Percentiles rank a stretch among this genome's conserved stretches.
Conservation (phyloP, 2,797 vertebrate genomes). For the Coccyzus lansbergi region DNA sequence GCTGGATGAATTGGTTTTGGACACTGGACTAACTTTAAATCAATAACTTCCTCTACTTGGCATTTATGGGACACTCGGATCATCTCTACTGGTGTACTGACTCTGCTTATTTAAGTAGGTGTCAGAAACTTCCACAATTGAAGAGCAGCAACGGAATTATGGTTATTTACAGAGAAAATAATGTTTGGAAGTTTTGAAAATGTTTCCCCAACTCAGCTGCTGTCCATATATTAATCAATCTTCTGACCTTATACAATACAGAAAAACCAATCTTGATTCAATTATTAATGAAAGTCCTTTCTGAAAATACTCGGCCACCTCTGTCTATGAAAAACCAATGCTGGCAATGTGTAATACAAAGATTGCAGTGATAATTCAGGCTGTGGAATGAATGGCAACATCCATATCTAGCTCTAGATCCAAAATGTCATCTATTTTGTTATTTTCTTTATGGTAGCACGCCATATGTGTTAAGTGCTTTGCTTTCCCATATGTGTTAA, state of each 20-base stretch:
- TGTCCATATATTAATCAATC: background rate
- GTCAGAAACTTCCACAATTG: background rate
- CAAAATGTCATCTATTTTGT: conserved; percentile 59
- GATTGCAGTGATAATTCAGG: conserved; percentile 32
- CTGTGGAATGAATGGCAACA: conserved; percentile 26
- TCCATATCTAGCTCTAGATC: conserved; percentile 41
- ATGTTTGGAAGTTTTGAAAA: background rate
- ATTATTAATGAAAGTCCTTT: conserved; percentile 24
- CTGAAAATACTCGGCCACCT: background rate
- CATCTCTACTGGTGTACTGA: background rate
- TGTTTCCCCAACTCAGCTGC: background rate
- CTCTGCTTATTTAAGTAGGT: background rate
- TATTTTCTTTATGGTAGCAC: conserved; percentile 41
- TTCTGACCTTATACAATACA: conserved; percentile 5
- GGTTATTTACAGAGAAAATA: background rate
- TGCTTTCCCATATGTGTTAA: conserved; percentile 7
- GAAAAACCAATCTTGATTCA: conserved; percentile 19
- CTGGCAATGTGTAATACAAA: conserved; percentile 12
- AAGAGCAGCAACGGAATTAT: background rate
- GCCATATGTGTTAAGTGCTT: background rate
- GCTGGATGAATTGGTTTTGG: conserved; percentile 6
- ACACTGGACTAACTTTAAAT: background rate
- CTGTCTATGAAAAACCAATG: background rate
- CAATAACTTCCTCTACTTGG: background rate
- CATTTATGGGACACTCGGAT: background rate